Base-by-base conservation (phyloP, 2,888 invertebrate species). In the Nemoura dubitans region DNA sequence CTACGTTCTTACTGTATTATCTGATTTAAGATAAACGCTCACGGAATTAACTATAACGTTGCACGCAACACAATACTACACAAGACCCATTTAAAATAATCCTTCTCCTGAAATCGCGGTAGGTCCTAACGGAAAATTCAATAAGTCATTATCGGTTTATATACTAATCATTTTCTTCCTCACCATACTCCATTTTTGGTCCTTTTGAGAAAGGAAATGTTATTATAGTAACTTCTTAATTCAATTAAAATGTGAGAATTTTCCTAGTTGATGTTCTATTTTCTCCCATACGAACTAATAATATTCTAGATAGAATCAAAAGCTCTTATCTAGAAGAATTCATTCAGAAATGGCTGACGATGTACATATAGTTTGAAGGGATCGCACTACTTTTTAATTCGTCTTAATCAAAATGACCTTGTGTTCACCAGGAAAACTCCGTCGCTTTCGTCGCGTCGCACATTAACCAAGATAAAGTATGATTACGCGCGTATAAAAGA, bases 1-100 rank as follows among this genome's bases (percentile, higher is more conserved):
- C 85, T 87, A 78, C 78, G 78, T 78, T 78, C n/a, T 27, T 26
- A 26, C 78, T 10, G 26, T 27, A 3, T 28, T 78, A 78, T 78
- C 78, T 78, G 78, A 78, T 78, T 26, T 28, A n/a, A 78, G 78
- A 28, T 78, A 78, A 78, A 78, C 26, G 78, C 10, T 27, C 10
- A 6, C 59, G 2, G 59, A 59, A 59, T 59, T 59, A 59, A 27
- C 78, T 3, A 78, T 26, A 27, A 27, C 78, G 78, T 76, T 3
- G 25, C 78, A 26, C 7, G 26, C 27, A 10, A 78, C 76, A 76
- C 26, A 76, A 78, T 28, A 78, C 26, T 21, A 78, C 78, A 27
- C 76, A 76, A 21, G 21, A 25, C 76, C 76, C 5, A 21, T 76
- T 25, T 6, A 5, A 76, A 36, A 36, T 36, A 36, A 36, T 10